These are phyloP conservation scores for Napeogenes sylphis DNA, from an alignment of 2,888 invertebrate species.

Conservation along the genomic window DNA sequence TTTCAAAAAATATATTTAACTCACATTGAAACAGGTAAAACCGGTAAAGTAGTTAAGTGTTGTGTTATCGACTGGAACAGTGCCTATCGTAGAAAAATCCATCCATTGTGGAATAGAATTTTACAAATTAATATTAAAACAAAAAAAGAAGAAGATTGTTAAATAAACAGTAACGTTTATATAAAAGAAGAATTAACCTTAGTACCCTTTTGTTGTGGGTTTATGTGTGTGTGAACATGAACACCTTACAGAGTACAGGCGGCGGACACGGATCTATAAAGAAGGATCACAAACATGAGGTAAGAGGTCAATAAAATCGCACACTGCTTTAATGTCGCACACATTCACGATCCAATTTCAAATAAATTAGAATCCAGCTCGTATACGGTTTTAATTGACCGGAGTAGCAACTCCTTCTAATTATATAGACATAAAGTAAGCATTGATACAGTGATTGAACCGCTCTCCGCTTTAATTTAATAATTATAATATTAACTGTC, in stretches of 20 bases:
- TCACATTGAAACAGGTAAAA: not conserved
- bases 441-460: too few relatives aligned
- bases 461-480: too few relatives aligned
- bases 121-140: conserved; percentile 13
- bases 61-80: conserved; percentile 51
- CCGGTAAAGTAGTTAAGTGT: conserved; percentile 36
- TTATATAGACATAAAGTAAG: too few relatives aligned
- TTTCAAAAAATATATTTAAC: too few relatives aligned
- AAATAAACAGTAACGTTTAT: too few relatives aligned
- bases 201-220: conserved; percentile 7
- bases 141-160: not conserved
- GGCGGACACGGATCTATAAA: conserved; percentile 78
- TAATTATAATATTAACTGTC: too few relatives aligned
- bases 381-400: too few relatives aligned
- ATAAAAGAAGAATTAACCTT: too few relatives aligned
- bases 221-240: conserved; percentile 61
- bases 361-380: too few relatives aligned
- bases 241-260: conserved; percentile 81
- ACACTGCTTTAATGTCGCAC: not conserved
- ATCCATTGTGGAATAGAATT: conserved; percentile 53
- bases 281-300: conserved; percentile 79
- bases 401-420: too few relatives aligned
- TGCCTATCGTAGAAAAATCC: conserved; percentile 56
- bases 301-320: conserved; percentile 41
- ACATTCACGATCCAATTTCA: too few relatives aligned